Evolutionary conservation across 1,140 invertebrate genomes (phyloP), one percentile per base, ranked within the genome.

Genomic region (Sinonovacula constricta): DNA sequence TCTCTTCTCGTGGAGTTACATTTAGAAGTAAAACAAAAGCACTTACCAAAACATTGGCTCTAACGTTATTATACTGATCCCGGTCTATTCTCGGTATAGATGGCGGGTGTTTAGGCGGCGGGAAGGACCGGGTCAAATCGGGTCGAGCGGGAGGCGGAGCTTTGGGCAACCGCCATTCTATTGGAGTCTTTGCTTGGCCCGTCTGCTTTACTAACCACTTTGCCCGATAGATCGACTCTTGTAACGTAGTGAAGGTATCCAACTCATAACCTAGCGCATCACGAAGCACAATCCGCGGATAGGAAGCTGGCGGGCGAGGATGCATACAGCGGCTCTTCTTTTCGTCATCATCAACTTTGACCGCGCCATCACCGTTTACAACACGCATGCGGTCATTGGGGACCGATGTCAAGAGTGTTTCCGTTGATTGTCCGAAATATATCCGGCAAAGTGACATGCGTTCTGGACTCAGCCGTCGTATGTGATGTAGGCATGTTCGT

Each of bases 141-240:
- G 88, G 88, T 31, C 79, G 71, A 0, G 87, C 82, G 0, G 88
- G 88, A 15, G 81, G 75, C 0, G 88, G 88, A 0, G 86, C 88
- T 49, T 88, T 84, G 12, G 88, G 88, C 0, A 89, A 79, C 22
- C 88, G 81, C 88, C 88, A 89, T 79, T 89, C 83, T 10, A 85
- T 26, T 0, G 87, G 75, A 18, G 71, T 81, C 12, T 69, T 69
- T 0, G 85, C 82, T 57, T 83, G 79, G 2, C 80, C 72, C 12
- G 85, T 75, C 14, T 77, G 67, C 18, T 70, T 71, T 0, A 86
- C 80, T 51, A 83, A 83, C 83, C 84, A 84, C 57, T 83, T 82
- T 2, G 87, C 87, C 62, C 86, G 62, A 63, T 88, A 88, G 22
- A 88, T 88, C 5, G 86, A 85, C 54, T 88, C 87, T 56, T 88